Evolutionary conservation across 2,888 invertebrate genomes (phyloP).

Genomic region (Sycophila texana): DNA sequence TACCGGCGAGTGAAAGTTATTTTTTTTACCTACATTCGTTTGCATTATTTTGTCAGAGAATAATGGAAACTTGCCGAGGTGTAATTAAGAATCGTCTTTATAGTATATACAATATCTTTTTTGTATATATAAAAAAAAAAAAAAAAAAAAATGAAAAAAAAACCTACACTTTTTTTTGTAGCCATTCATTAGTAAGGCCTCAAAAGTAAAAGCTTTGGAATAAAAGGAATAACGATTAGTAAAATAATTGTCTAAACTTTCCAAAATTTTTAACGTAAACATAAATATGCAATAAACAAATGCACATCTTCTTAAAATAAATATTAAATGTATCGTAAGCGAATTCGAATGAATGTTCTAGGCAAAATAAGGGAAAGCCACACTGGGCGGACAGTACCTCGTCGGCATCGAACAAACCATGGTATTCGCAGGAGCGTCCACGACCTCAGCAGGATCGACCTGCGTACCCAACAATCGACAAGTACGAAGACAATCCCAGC

Average conservation of each 20-base stretch:
- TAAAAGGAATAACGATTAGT: too few relatives aligned
- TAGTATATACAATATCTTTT: too few relatives aligned
- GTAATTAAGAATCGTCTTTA: too few relatives aligned
- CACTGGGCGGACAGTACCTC: slow-evolving; percentile 63
- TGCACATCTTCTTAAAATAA: too few relatives aligned
- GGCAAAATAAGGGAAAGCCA: slow-evolving; percentile 72
- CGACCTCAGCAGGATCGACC: slow-evolving; percentile 53
- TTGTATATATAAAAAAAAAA: too few relatives aligned
- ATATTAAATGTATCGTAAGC: background rate
- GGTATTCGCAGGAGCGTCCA: slow-evolving; percentile 57
- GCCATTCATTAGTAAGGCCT: background rate
- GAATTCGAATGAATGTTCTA: slow-evolving; percentile 45
- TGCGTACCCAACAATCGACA: slow-evolving; percentile 62
- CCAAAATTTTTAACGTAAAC: too few relatives aligned
- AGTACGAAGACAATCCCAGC: slow-evolving; percentile 64
- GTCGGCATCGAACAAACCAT: slow-evolving; percentile 60
- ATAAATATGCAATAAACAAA: too few relatives aligned
- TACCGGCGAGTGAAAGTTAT: background rate
- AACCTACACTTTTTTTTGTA: background rate
- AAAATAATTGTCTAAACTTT: too few relatives aligned
- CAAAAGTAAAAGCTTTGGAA: too few relatives aligned
- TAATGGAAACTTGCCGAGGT: too few relatives aligned
- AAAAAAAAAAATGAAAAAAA: background rate
- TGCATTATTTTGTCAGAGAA: too few relatives aligned
- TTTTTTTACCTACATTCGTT: slow-evolving; percentile 1